Conservation (phyloP, 2,888 invertebrate genomes). For the Frankliniella fusca region DNA sequence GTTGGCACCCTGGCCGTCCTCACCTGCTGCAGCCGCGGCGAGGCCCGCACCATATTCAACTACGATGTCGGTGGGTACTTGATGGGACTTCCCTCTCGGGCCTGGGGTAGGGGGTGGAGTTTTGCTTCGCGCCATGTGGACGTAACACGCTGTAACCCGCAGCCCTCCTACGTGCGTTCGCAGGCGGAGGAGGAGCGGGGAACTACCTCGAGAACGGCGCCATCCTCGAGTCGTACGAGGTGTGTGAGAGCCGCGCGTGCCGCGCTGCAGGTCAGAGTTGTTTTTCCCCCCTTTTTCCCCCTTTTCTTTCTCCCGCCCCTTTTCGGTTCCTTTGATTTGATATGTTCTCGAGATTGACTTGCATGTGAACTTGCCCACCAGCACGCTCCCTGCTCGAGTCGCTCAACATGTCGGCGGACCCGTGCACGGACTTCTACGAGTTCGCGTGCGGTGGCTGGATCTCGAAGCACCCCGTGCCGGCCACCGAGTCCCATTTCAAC, state of each 20-base stretch:
- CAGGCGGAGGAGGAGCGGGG: not conserved
- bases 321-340: too few relatives aligned
- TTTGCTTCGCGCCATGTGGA: not conserved
- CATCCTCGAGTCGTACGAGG: slow-evolving; percentile 15
- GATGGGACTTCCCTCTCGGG: not conserved
- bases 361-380: not conserved
- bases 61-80: slow-evolving; percentile 3
- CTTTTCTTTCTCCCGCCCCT: too few relatives aligned
- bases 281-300: too few relatives aligned
- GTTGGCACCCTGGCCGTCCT: not conserved
- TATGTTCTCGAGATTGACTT: too few relatives aligned
- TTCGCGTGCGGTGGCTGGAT: slow-evolving; percentile 48
- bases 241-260: slow-evolving; percentile 15
- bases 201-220: slow-evolving; percentile 21
- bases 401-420: slow-evolving; percentile 43
- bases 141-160: not conserved
- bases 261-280: not conserved
- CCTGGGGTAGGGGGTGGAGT: too few relatives aligned
- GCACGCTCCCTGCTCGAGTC: slow-evolving; percentile 24
- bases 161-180: not conserved
- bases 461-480: slow-evolving; percentile 44
- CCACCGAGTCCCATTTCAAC: slow-evolving; percentile 42
- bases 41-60: not conserved
- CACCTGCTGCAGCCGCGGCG: not conserved
- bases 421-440: slow-evolving; percentile 48